Percentiles rank a stretch among this genome's conserved stretches.
These are phyloP conservation scores for Eupithecia dodoneata DNA, from an alignment of 2,888 invertebrate species.

Conservation along the genomic window DNA sequence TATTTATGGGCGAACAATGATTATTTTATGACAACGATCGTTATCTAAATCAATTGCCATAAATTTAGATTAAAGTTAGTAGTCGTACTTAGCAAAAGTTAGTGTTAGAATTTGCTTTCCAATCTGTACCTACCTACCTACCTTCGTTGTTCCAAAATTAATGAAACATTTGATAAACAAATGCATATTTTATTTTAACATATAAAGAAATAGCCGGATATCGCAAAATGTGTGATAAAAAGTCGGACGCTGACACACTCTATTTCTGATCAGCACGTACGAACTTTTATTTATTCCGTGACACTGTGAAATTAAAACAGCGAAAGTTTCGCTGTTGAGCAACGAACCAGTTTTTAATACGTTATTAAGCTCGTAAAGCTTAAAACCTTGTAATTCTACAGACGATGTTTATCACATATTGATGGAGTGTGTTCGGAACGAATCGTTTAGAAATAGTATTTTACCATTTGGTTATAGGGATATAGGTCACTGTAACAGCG, in stretches of 20 bases:
- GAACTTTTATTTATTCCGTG: slow-evolving; percentile 20
- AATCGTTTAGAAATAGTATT: too few species aligned
- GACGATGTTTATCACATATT: too few species aligned
- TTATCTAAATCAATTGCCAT: not conserved
- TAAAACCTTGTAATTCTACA: too few species aligned
- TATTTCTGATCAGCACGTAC: not conserved
- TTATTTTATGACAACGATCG: not conserved
- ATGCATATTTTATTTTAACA: not conserved
- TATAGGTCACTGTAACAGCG: too few species aligned
- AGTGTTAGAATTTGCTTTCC: not conserved
- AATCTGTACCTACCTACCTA: not conserved
- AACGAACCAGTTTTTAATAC: slow-evolving; percentile 9
- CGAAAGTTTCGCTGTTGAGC: not conserved
- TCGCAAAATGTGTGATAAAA: not conserved
- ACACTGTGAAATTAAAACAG: slow-evolving; percentile 19
- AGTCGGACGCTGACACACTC: not conserved
- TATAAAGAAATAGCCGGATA: not conserved
- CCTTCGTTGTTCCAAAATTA: not conserved
- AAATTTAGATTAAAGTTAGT: not conserved
- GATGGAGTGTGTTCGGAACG: too few species aligned
- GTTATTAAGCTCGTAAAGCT: not conserved
- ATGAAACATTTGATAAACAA: not conserved
- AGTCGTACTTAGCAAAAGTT: too few species aligned
- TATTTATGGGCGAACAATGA: not conserved
- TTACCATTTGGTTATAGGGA: too few species aligned